These are phyloP conservation scores for Drosophila biarmipes DNA, from an alignment of 1,140 invertebrate species.

Conservation along the genomic window DNA sequence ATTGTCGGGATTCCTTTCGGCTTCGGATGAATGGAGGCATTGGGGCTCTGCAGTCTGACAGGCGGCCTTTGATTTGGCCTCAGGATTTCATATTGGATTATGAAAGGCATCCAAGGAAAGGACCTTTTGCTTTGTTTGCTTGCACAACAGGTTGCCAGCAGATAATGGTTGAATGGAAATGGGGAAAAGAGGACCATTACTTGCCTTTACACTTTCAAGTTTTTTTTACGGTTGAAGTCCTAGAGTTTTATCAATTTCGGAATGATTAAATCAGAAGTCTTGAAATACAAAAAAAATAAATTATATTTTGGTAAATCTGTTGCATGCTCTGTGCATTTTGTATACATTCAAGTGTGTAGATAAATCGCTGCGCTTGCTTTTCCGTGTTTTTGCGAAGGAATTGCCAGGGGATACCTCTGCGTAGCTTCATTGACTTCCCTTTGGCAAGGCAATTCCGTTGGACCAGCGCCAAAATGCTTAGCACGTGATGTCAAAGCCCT, in stretches of 20 bases:
- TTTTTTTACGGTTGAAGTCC: no score
- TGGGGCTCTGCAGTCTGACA: conserved; percentile 12
- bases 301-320: conserved; percentile 31
- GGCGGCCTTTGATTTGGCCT: conserved; percentile 19
- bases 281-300: no score
- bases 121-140: conserved; percentile 5
- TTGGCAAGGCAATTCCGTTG: conserved; percentile 3
- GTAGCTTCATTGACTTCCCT: conserved; percentile 22
- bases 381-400: conserved; percentile 5
- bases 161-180: neutral
- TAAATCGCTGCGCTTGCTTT: conserved; percentile 5
- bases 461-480: conserved; percentile 22
- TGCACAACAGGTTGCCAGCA: conserved; percentile 7
- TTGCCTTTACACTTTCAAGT: no score
- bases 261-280: no score
- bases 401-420: neutral
- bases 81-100: conserved; percentile 16
- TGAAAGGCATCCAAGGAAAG: neutral
- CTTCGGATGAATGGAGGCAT: conserved; percentile 20
- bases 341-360: neutral
- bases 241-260: no score
- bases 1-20: conserved; percentile 10
- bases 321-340: conserved; percentile 9
- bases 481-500: conserved; percentile 24
- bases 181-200: neutral